Evolutionary conservation across 92 coral and sea anemone species (phyloP), one percentile per base, ranked within the genome.

Genomic region (Siderastrea siderea): DNA sequence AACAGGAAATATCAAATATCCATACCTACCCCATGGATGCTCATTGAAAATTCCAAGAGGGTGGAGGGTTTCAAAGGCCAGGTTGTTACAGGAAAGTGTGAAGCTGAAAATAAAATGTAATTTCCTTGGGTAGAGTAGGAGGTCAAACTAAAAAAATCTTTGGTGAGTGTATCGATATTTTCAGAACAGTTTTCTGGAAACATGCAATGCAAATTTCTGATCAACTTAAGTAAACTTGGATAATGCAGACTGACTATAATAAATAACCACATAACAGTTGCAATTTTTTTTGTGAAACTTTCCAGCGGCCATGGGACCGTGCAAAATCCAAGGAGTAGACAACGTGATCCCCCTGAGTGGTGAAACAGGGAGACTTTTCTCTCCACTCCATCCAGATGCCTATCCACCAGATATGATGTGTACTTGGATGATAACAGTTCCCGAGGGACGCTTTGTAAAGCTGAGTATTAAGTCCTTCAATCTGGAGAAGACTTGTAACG

Each of bases 371-470:
- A 70, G 69, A n/a, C 69, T 91, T 0, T 91, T 63, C 58, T 91
- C 94, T 12, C 94, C 94, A 7, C 81, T 85, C 26, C 87, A 81
- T 63, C 94, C 94, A 7, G 72, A 70, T 62, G 26, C 48, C 1
- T 68, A 66, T 53, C 94, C 94, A 1, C 11, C 58, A 7, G 71
- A 83, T 52, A 91, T 91, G 89, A 87, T 58, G 44, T 91, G 94
- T 49, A 91, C 90, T 1, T 91, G 94, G 94, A 67, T 80, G 45
- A 87, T 91, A 49, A 72, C 91, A 15, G 91, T 74, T 1, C 82
- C 89, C 11, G 79, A 91, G 48, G 91, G 94, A 52, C 47, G 82
- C 43, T 71, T 76, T 44, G 69, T 87, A 26, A 88, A 64, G 58
- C 84, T 91, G 1, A 51, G 45, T 9, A 49, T 87, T 50, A 71